Evolutionary conservation across 2,888 invertebrate genomes (phyloP), one percentile per base, ranked within the genome.

Genomic region (Lithophane semibrunnea): DNA sequence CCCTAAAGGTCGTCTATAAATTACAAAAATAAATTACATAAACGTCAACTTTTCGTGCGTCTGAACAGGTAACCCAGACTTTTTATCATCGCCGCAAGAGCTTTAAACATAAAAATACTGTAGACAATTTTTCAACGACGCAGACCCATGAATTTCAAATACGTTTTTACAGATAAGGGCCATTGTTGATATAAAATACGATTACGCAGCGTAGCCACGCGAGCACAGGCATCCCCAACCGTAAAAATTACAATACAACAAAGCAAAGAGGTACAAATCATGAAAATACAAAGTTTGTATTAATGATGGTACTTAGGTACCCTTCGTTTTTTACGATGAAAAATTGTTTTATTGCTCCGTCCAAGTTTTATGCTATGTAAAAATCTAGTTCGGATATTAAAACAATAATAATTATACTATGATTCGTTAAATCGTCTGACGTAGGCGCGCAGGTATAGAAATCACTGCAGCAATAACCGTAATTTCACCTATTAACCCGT

Each of bases 191-290:
- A 94, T 95, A 95, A 95, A 95, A 94, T 95, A 96, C 93, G 95
- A 95, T 96, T 93, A 96, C 94, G 94, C 92, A 91, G 93, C 88
- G 92, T 91, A 92, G 89, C 95, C 96, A 96, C 95, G 96, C 96
- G 90, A 95, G 90, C 92, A 87, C 90, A 90, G 89, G 89, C 92
- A 93, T 94, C 93, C 93, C 86, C 90, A 88, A 88, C 92, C 91
- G 92, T 95, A 96, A 95, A 96, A 95, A 95, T 95, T 95, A 95
- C 94, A 95, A 95, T 95, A 94, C 93, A 94, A 94, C 94, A 94
- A 94, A 92, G 91, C 91, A 92, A 92, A 92, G 89, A 92, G 90
- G 93, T 91, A 95, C 94, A 95, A 95, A 96, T 95, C 95, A 94
- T 93, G 94, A 90, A 90, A 93, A 93, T 92, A 94, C 92, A 93